Base-by-base conservation (phyloP, 2,888 invertebrate species). In the Acleris holmiana region DNA sequence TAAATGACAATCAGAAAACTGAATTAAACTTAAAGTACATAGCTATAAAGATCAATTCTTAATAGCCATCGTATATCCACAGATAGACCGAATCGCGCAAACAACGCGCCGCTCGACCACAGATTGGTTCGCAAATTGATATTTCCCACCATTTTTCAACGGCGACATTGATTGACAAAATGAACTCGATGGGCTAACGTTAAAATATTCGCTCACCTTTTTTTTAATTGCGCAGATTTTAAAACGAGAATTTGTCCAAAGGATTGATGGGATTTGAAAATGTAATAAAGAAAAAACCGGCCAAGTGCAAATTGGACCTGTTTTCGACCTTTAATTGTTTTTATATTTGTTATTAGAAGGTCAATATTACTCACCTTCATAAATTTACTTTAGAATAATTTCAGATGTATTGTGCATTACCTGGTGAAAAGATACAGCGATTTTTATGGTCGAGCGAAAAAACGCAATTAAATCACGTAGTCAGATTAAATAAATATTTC, bases 141-240 rank as follows among this genome's bases (percentile, higher is more conserved):
- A 61, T 47, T 47, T 58, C 15, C 18, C 10, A 21, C 61, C 63
- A 67, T 67, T 67, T 67, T 67, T 69, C 69, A 68, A 17, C 53
- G 15, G 17, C 56, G 76, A 75, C 77, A 67, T 62, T 75, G 77
- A 76, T 74, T 77, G 77, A 77, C 76, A 71, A 74, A n/a, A 73
- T 70, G 73, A 70, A 61, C 61, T 61, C 64, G 47, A 61, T 49
- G 68, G 51, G 47, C 23, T 23, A 44, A 1, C 47, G 46, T 8
- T 19, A 58, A 64, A 69, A 69, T 61, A 63, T 66, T 69, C 64
- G 53, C 55, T 17, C 63, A 23, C 58, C 29, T 57, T 64, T 64
- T 53, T 53, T 61, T n/a, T 18, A 35, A 17, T n/a, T 18, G 17
- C 49, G 46, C 40, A 15, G 19, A 23, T 13, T 21, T 50, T 44